A percentile compares a stretch with the other conserved stretches of the same genome.
Conservation (phyloP, 2,113 vertebrate genomes). For the Hirundichthys speculiger region DNA sequence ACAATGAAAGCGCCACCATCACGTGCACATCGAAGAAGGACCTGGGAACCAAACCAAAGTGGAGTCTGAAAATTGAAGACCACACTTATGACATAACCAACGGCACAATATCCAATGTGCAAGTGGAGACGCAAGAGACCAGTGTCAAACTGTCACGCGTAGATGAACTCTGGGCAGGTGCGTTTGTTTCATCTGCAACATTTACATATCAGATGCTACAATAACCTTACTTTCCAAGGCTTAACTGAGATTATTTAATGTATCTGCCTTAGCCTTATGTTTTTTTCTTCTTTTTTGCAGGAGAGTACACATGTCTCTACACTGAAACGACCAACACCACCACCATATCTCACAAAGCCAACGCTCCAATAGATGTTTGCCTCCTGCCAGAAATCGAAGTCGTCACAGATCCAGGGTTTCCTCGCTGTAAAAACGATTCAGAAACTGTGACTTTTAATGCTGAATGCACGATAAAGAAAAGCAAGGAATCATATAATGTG, state of each 20-base stretch:
- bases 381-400: conserved; percentile 48
- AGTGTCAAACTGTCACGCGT: rapidly evolving
- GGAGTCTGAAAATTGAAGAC: background rate
- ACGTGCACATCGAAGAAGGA: background rate
- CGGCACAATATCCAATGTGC: conserved; percentile 7
- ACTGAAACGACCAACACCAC: rapidly evolving
- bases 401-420: conserved; percentile 42
- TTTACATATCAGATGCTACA: background rate
- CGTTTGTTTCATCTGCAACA: background rate
- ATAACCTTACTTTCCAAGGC: too few relatives aligned
- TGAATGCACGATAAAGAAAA: conserved; percentile 31
- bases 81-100: background rate
- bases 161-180: conserved; percentile 21
- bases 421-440: rapidly evolving
- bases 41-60: rapidly evolving
- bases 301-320: conserved; percentile 62
- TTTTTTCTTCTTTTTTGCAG: conserved; percentile 27
- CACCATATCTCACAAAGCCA: conserved; percentile 46
- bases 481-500: conserved; percentile 35
- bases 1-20: rapidly evolving
- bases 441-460: rapidly evolving
- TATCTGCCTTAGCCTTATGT: background rate
- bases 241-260: too few relatives aligned
- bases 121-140: rapidly evolving
- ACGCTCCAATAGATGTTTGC: conserved; percentile 44